These are phyloP conservation scores for Epinotia demarniana DNA, from an alignment of 2,888 invertebrate species.

Conservation along the genomic window DNA sequence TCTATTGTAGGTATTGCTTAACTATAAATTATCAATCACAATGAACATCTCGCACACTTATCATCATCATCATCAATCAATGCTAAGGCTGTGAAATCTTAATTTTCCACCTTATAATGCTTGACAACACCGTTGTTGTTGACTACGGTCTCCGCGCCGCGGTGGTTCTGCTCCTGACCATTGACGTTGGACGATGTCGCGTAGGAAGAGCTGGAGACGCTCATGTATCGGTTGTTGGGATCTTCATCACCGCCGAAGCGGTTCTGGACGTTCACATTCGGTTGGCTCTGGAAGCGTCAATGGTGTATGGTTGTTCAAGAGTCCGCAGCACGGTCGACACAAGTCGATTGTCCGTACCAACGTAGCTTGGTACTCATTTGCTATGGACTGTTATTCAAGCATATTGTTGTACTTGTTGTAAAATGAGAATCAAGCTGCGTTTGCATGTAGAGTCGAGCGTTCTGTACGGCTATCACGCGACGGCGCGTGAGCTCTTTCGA, in stretches of 20 bases:
- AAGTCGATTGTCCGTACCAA: no score
- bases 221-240: conserved; percentile 58
- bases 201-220: conserved; percentile 87
- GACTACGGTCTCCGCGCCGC: conserved; percentile 86
- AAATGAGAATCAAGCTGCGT: no score
- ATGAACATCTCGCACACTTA: no score
- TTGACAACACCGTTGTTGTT: conserved; percentile 90
- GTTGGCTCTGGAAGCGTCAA: conserved; percentile 69
- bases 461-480: no score
- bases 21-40: background rate
- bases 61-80: no score
- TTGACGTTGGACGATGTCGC: conserved; percentile 84
- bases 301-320: background rate
- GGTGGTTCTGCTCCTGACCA: conserved; percentile 82
- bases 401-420: no score
- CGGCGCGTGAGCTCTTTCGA: no score
- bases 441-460: no score
- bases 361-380: no score
- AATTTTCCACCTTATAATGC: conserved; percentile 80
- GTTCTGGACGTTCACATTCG: conserved; percentile 77
- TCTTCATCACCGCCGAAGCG: conserved; percentile 51
- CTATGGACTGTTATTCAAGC: no score
- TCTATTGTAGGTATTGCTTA: conserved; percentile 18
- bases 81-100: background rate
- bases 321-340: no score